Base-by-base conservation (phyloP, 2,113 vertebrate species). In the Pteropus alecto region DNA sequence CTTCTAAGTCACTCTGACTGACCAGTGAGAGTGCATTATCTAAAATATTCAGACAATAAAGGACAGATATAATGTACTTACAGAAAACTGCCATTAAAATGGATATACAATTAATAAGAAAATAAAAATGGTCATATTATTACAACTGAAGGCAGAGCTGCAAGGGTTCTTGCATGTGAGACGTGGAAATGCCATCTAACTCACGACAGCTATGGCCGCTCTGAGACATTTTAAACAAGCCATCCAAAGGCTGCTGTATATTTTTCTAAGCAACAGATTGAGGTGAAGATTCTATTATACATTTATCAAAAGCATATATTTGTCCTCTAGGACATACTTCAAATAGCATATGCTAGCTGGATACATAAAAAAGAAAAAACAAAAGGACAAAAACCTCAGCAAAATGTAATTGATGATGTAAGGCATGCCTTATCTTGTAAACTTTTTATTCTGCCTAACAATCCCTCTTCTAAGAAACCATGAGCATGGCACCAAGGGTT, bases 291-390 rank as follows among this genome's bases (percentile, higher is more conserved):
- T 54, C 46, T 67, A 88, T 90, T 71, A 90, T 3, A 67, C 74
- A 90, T 94, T 96, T 94, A 85, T 98, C 96, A 96, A 97, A 96
- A 96, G 93, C 58, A n/a, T 81, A 0, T 46, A 70, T 95, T 73
- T 95, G 46, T 77, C 77, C 93, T 96, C 38, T 43, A 93, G 76
- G 68, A 93, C 65, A 97, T 18, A 68, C 56, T 87, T 93, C 81
- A 95, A 90, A 87, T 83, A 97, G 71, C 93, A 98, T 58, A 22
- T 7, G 11, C 26, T 48, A 79, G 84, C 19, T 85, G 26, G 46
- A 94, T 41, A 41, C 38, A 73, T 82, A 54, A 35, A 70, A 81
- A 88, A 90, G 8, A 76, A 87, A 90, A 86, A 56, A 21, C 38
- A 11, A 70, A 63, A 56, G 30, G 38, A 46, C 6, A 35, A 87